Base-by-base conservation (phyloP, 2,888 invertebrate species). In the Cephonodes hylas region DNA sequence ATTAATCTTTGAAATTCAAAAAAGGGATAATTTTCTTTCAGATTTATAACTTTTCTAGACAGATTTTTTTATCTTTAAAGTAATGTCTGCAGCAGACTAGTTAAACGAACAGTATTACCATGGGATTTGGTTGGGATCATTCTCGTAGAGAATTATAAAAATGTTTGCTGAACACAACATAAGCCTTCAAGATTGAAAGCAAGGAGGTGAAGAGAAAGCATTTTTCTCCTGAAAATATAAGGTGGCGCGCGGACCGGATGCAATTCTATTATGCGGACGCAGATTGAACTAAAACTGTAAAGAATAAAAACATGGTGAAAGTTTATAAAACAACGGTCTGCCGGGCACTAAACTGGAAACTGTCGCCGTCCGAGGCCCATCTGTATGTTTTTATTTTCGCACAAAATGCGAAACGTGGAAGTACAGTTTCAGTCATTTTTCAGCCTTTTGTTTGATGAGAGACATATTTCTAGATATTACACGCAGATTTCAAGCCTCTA, bases 391-490 rank as follows among this genome's bases (percentile, higher is more conserved):
- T 18, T 53, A 53, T 53, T 53, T 53, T 31, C 18, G 31, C 31
- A 53, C 53, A 53, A 53, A 53, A 8, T 53, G 53, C 18, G 53
- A 53, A 53, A 53, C 53, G 53, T 18, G 53, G 27, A 53, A 18
- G 53, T 31, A 31, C 27, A 18, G 27, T 53, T 53, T 53, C 31
- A 18, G 53, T 18, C 31, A 31, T 53, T 53, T 53, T 46, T 18
- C 31, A 53, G 53, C 31, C 31, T 31, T 53, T 53, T 53, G 53
- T 53, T 53, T 53, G 53, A 53, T 53, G 53, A 53, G 53, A 18
- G 31, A 53, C 44, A 31, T 31, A 27, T 53, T 31, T 53, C 31
- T 53, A 31, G 27, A 18, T 31, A 31, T 53, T 53, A 53, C 27
- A 18, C 31, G 31, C 27, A 53, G 31, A 31, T 13, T 53, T 53